These are phyloP conservation scores for Microplitis demolitor DNA, from an alignment of 1,140 invertebrate species.

Conservation along the genomic window DNA sequence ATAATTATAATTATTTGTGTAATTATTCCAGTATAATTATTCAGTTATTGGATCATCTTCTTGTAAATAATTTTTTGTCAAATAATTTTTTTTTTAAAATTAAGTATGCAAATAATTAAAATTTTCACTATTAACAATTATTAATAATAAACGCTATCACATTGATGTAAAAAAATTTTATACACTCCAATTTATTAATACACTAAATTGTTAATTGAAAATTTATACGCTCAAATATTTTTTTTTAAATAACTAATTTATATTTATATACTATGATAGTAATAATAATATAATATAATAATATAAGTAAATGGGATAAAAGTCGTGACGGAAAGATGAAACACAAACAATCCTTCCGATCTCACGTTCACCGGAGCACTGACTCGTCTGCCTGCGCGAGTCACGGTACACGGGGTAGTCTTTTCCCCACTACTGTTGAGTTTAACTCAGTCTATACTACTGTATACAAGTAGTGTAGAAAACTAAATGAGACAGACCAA, in stretches of 20 bases:
- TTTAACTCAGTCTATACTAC: no score
- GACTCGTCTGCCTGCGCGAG: slow-evolving; percentile 3
- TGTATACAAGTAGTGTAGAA: no score
- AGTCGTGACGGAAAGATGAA: background rate
- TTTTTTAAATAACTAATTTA: background rate
- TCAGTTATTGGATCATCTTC: background rate
- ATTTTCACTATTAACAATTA: no score
- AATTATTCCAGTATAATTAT: background rate
- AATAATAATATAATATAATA: background rate
- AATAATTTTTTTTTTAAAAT: background rate
- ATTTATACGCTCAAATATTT: background rate
- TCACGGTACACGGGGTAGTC: slow-evolving; percentile 4
- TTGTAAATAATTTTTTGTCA: background rate
- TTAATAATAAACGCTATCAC: no score
- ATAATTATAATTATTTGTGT: no score
- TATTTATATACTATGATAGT: background rate
- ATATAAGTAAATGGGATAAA: background rate
- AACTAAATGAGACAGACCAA: background rate
- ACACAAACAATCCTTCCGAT: background rate
- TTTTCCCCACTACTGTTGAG: background rate
- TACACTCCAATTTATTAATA: no score
- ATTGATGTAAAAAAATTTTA: no score
- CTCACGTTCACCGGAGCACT: slow-evolving; percentile 18
- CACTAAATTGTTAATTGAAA: no score
- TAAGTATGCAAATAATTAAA: no score